These are phyloP conservation scores for Apantesis nais DNA, from an alignment of 2,888 invertebrate genomes.

Conservation along the genomic window DNA sequence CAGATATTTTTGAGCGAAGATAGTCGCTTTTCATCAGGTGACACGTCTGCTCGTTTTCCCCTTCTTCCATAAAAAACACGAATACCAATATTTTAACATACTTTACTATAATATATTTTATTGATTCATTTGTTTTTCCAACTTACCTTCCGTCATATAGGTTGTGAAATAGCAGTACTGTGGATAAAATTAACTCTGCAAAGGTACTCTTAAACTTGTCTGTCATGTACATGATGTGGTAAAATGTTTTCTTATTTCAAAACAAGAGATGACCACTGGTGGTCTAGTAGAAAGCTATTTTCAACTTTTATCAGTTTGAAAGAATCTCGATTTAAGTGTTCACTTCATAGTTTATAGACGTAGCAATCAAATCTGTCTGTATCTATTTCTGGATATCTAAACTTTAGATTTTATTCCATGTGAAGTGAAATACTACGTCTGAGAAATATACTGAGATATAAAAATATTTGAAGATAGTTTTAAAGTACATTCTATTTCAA, in stretches of 20 bases:
- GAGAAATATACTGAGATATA: no score
- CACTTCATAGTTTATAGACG: constrained; percentile 46
- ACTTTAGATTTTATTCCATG: constrained; percentile 30
- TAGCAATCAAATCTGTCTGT: constrained; percentile 43
- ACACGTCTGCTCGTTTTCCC: no score
- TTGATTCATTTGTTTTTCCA: neutral
- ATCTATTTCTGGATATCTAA: constrained; percentile 38
- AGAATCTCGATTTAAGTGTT: constrained; percentile 54
- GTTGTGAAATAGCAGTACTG: neutral
- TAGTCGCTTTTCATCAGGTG: no score
- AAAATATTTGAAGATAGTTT: neutral
- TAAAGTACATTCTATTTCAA: neutral
- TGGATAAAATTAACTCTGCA: neutral
- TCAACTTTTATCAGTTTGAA: constrained; percentile 56
- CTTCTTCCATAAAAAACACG: no score
- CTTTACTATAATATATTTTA: neutral
- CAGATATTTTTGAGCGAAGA: no score
- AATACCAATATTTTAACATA: no score
- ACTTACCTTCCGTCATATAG: neutral
- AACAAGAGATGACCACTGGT: constrained; percentile 20
- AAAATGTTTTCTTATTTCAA: constrained; percentile 19
- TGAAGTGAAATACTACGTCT: neutral
- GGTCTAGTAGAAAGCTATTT: constrained; percentile 58
- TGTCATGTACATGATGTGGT: constrained; percentile 19
- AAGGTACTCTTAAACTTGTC: constrained; percentile 6